phyloP scores from a whole-genome alignment of 2,113 vertebrate genomes.

The Chauna torquata region DNA sequence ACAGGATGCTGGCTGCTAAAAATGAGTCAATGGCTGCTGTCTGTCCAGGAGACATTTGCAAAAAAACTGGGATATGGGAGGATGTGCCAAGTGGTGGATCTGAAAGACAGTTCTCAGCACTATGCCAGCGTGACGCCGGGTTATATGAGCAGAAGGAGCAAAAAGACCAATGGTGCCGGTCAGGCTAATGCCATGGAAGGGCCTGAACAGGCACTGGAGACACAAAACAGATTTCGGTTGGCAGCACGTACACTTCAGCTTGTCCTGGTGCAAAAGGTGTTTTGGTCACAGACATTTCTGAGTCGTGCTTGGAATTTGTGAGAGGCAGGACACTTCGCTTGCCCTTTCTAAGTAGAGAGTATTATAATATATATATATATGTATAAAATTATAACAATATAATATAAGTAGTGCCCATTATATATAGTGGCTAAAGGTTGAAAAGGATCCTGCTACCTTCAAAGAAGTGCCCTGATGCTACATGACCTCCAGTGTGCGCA shows the following conservation, averaged over 20 bases:
- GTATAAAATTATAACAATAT: slow-evolving; percentile 39
- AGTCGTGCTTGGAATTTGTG: background rate
- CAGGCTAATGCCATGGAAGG: background rate
- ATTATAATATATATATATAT: slow-evolving; percentile 37
- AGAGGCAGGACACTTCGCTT: slow-evolving; percentile 11
- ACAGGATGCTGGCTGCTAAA: background rate
- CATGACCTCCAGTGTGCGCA: background rate
- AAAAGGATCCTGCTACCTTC: background rate
- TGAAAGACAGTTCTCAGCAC: background rate
- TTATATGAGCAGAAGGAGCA: background rate
- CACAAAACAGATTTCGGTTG: background rate
- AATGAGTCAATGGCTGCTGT: background rate
- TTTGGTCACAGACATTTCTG: background rate
- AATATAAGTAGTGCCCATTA: slow-evolving; percentile 41
- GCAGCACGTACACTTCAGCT: background rate
- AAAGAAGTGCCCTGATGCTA: background rate
- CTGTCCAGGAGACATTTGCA: background rate
- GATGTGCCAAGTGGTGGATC: background rate
- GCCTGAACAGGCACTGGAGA: background rate
- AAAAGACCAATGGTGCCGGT: background rate
- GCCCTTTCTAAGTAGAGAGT: slow-evolving; percentile 38
- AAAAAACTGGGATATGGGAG: background rate
- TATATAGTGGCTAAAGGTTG: slow-evolving; percentile 27
- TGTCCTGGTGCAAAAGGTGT: background rate
- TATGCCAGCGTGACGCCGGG: background rate